phyloP scores from a whole-genome alignment of 2,113 vertebrate species.

The Gulo gulo region DNA sequence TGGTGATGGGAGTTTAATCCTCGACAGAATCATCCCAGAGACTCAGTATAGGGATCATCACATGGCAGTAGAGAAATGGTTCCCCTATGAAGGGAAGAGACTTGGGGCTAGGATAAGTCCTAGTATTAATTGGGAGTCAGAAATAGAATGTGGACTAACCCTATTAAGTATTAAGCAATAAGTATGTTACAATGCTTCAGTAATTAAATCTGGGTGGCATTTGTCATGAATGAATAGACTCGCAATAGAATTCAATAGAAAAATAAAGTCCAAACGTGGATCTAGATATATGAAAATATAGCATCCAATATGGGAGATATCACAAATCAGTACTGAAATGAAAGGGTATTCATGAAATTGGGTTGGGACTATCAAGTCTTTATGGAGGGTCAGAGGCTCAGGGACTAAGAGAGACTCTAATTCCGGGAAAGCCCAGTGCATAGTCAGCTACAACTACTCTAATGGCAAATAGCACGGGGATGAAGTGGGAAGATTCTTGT shows the following conservation, averaged over 20 bases:
- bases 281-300: neutral
- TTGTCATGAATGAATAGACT: neutral
- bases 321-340: neutral
- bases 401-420: neutral
- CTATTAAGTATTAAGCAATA: neutral
- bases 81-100: neutral
- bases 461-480: neutral
- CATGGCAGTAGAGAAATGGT: neutral
- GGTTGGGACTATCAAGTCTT: neutral
- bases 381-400: neutral
- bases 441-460: neutral
- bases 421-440: neutral
- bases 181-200: neutral
- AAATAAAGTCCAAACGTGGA: neutral
- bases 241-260: neutral
- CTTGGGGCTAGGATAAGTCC: neutral
- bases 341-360: neutral
- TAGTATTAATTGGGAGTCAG: neutral
- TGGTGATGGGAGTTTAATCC: neutral
- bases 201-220: neutral
- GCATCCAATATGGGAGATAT: neutral
- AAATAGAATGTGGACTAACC: neutral
- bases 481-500: neutral
- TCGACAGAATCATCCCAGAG: neutral
- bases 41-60: neutral